Evolutionary conservation across 2,797 vertebrate species (phyloP).

Genomic region (Todus mexicanus): DNA sequence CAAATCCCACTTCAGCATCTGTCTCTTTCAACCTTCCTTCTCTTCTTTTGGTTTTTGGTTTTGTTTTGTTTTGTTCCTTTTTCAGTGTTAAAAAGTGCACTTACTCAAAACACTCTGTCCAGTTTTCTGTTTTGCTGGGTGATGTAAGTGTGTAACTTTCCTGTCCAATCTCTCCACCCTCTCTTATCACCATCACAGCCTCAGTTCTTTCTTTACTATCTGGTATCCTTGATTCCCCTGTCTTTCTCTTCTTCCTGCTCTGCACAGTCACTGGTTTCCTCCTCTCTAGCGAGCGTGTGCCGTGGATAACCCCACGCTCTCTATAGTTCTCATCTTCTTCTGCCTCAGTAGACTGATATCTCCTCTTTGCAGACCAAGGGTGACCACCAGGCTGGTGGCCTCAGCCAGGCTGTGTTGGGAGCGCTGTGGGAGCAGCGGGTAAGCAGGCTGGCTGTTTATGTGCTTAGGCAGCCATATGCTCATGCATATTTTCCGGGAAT

Average conservation of each 20-base stretch:
- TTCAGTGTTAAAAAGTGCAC: neutral
- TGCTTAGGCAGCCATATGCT: neutral
- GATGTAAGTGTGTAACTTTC: slow-evolving; percentile 3
- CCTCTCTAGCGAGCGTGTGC: neutral
- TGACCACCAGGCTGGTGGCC: neutral
- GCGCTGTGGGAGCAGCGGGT: neutral
- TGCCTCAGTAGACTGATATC: neutral
- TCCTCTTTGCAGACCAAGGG: neutral
- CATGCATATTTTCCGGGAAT: slow-evolving; percentile 31
- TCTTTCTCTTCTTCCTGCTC: slow-evolving; percentile 25
- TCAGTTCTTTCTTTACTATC: slow-evolving; percentile 6
- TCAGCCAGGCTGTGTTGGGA: neutral
- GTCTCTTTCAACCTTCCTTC: neutral
- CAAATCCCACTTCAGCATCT: slow-evolving; percentile 18
- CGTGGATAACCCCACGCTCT: neutral
- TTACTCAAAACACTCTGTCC: neutral
- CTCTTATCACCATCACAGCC: slow-evolving; percentile 12
- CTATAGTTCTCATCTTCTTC: neutral
- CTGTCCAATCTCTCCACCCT: neutral
- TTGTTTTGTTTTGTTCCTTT: neutral
- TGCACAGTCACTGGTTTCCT: neutral
- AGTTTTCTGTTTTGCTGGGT: neutral
- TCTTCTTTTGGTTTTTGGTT: no score
- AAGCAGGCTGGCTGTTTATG: neutral
- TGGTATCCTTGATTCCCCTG: slow-evolving; percentile 50